These are phyloP conservation scores for Eumaeus atala DNA, from an alignment of 1,140 invertebrate genomes.

Conservation along the genomic window DNA sequence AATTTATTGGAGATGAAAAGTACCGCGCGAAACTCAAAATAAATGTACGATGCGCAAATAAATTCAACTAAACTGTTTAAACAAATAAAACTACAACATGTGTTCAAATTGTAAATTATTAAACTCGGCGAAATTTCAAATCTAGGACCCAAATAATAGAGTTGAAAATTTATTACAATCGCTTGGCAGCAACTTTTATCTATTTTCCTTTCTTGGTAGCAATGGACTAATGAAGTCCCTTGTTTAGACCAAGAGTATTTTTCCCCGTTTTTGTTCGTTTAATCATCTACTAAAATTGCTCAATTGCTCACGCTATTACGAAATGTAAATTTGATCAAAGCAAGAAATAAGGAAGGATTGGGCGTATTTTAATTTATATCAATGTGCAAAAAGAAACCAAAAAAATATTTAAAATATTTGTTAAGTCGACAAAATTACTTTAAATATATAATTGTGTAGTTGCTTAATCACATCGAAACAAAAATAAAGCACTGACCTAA, in stretches of 20 bases:
- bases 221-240: slow-evolving; percentile 31
- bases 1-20: slow-evolving; percentile 19
- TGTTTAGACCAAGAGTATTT: slow-evolving; percentile 27
- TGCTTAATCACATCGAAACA: no score
- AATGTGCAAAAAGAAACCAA: no score
- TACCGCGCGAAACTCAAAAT: slow-evolving; percentile 25
- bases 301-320: not conserved
- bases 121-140: slow-evolving; percentile 16
- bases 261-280: slow-evolving; percentile 27
- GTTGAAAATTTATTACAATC: slow-evolving; percentile 17
- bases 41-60: slow-evolving; percentile 29
- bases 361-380: no score
- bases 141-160: slow-evolving; percentile 14
- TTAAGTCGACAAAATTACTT: no score
- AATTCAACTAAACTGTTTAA: slow-evolving; percentile 33
- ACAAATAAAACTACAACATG: slow-evolving; percentile 28
- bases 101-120: slow-evolving; percentile 15
- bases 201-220: slow-evolving; percentile 26
- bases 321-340: not conserved
- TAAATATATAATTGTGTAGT: no score
- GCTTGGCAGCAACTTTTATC: slow-evolving; percentile 20
- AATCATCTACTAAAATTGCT: slow-evolving; percentile 25
- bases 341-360: no score
- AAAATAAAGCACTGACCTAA: no score
- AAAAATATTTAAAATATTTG: no score